A percentile compares a stretch with the other conserved stretches of the same genome.
Evolutionary conservation across 1,140 invertebrate species (phyloP).

Genomic region (Scaptomyza pallida): DNA sequence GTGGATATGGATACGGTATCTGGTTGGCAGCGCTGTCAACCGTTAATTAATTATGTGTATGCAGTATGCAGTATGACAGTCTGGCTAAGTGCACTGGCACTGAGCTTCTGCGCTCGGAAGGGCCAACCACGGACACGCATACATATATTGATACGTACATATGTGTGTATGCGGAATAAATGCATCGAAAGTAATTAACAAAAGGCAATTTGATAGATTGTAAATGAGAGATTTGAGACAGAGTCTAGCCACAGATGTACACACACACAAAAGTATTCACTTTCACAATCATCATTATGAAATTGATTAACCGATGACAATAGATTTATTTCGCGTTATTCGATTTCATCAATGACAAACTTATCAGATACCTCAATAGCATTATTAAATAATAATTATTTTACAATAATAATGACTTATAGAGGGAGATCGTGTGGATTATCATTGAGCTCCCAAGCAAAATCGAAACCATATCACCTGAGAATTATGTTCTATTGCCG

Average conservation of each 20-base stretch:
- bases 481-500: slow-evolving; percentile 11
- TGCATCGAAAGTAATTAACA: slow-evolving; percentile 37
- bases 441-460: too few relatives aligned
- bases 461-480: slow-evolving; percentile 16
- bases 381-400: too few relatives aligned
- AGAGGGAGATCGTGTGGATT: too few relatives aligned
- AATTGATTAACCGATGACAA: neutral
- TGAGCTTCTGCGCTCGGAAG: slow-evolving; percentile 6
- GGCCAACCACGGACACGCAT: slow-evolving; percentile 4
- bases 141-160: neutral
- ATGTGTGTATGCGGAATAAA: slow-evolving; percentile 1
- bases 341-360: neutral
- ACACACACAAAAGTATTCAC: neutral
- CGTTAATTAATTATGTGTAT: slow-evolving; percentile 79
- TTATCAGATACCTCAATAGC: too few relatives aligned
- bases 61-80: slow-evolving; percentile 72
- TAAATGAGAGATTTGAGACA: slow-evolving; percentile 12
- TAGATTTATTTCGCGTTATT: neutral
- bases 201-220: slow-evolving; percentile 18
- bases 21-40: slow-evolving; percentile 60
- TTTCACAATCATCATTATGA: neutral
- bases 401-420: too few relatives aligned
- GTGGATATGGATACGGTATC: slow-evolving; percentile 7
- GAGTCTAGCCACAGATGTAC: neutral
- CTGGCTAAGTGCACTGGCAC: slow-evolving; percentile 48